Conservation (phyloP, 92 coral and sea anemone species). For the Palythoa heliodiscus region DNA sequence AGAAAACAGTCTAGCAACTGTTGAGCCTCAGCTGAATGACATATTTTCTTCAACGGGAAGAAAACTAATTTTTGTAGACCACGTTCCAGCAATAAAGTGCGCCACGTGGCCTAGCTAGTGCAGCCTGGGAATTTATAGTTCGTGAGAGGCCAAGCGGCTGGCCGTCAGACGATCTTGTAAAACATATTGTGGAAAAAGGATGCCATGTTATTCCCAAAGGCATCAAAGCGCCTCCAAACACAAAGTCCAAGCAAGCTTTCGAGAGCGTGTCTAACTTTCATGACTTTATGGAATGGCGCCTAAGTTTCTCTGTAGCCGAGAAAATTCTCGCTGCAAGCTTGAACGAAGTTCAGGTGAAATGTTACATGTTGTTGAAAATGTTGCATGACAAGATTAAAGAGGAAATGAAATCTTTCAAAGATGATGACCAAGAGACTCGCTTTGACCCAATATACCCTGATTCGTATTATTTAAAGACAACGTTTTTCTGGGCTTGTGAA, state of each 20-base stretch:
- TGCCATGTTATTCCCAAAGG: conserved; percentile 24
- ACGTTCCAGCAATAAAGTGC: conserved; percentile 24
- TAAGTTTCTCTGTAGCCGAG: conserved; percentile 31
- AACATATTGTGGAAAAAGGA: conserved; percentile 12
- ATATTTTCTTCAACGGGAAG: conserved; percentile 20
- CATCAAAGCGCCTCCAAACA: background rate
- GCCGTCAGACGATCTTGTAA: conserved; percentile 8
- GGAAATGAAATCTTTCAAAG: background rate
- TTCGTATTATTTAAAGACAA: conserved; percentile 1
- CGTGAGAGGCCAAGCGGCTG: conserved; percentile 33
- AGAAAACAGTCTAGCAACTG: background rate
- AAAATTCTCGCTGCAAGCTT: conserved; percentile 2
- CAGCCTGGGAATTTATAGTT: conserved; percentile 31
- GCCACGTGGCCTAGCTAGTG: conserved; percentile 12
- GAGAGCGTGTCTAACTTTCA: background rate
- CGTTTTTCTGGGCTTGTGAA: conserved; percentile 39
- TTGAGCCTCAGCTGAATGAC: background rate
- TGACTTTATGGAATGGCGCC: conserved; percentile 23
- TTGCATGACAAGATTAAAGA: background rate
- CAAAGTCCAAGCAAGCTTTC: background rate
- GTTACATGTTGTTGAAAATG: conserved; percentile 16
- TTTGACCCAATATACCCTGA: background rate
- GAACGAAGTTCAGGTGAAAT: conserved; percentile 15
- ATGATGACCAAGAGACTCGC: background rate
- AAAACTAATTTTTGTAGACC: conserved; percentile 4